Evolutionary conservation across 2,888 invertebrate species (phyloP).

Genomic region (Balanococcus diminutus): DNA sequence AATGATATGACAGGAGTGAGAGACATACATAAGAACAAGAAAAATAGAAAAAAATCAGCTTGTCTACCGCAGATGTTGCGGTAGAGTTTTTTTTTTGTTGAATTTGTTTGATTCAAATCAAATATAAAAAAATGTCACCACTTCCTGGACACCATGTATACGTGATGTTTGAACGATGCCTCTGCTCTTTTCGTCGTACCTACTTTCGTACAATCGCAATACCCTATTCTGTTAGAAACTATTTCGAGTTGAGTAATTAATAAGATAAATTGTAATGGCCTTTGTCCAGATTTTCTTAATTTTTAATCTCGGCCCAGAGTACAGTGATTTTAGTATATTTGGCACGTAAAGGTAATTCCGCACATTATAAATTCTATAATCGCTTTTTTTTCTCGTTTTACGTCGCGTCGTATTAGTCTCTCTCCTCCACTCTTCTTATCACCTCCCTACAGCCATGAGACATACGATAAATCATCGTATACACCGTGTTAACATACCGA

Average conservation of each 20-base stretch:
- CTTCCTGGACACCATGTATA: too few species aligned
- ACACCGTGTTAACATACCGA: neutral
- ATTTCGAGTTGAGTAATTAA: constrained; percentile 24
- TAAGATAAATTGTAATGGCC: constrained; percentile 38
- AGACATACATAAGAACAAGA: too few species aligned
- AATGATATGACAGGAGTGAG: too few species aligned
- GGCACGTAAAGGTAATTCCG: constrained; percentile 14
- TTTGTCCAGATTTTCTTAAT: constrained; percentile 40
- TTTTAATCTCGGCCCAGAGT: constrained; percentile 17
- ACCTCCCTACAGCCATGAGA: too few species aligned
- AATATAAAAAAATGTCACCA: too few species aligned
- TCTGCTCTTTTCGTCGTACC: too few species aligned
- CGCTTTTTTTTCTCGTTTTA: neutral
- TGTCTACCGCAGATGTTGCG: too few species aligned
- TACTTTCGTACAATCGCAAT: neutral
- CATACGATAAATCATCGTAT: neutral
- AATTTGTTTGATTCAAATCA: too few species aligned
- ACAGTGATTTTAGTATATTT: neutral
- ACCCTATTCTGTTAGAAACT: neutral
- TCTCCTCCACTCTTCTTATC: neutral
- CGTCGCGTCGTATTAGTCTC: neutral
- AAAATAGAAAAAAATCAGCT: too few species aligned
- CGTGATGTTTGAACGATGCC: too few species aligned
- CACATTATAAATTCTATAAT: neutral
- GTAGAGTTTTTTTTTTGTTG: too few species aligned